Conservation (phyloP, 2,888 invertebrate genomes). For the Eubasilissa splendida region DNA sequence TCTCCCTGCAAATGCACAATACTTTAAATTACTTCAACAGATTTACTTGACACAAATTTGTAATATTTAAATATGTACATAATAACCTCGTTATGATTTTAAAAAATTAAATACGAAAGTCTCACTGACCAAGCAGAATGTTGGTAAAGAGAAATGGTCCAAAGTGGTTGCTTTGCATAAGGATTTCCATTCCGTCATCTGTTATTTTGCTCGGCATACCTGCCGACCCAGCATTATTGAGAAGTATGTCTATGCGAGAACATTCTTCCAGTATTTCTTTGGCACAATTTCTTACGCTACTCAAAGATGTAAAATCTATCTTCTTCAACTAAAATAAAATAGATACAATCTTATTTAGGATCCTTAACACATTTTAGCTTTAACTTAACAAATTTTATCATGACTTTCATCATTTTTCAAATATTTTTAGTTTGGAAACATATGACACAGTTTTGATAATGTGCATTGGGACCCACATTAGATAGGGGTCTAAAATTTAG, state of each 20-base stretch:
- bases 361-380: too few species aligned
- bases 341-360: too few species aligned
- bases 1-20: conserved; percentile 23
- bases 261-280: conserved; percentile 70
- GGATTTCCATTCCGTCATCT: conserved; percentile 78
- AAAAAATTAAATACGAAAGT: background rate
- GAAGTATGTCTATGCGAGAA: conserved; percentile 71
- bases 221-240: conserved; percentile 75
- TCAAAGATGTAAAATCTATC: conserved; percentile 68
- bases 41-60: too few species aligned
- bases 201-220: conserved; percentile 71
- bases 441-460: too few species aligned
- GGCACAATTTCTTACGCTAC: conserved; percentile 73
- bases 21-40: background rate
- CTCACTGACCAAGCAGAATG: conserved; percentile 70
- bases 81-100: too few species aligned
- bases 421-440: background rate
- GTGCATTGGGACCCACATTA: too few species aligned
- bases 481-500: too few species aligned
- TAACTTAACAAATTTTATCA: background rate
- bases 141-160: conserved; percentile 83
- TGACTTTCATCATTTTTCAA: background rate
- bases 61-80: too few species aligned
- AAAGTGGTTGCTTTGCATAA: conserved; percentile 82
- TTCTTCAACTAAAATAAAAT: conserved; percentile 43